Base-by-base conservation (phyloP, 2,113 vertebrate genomes). In the Trematomus loennbergii region DNA sequence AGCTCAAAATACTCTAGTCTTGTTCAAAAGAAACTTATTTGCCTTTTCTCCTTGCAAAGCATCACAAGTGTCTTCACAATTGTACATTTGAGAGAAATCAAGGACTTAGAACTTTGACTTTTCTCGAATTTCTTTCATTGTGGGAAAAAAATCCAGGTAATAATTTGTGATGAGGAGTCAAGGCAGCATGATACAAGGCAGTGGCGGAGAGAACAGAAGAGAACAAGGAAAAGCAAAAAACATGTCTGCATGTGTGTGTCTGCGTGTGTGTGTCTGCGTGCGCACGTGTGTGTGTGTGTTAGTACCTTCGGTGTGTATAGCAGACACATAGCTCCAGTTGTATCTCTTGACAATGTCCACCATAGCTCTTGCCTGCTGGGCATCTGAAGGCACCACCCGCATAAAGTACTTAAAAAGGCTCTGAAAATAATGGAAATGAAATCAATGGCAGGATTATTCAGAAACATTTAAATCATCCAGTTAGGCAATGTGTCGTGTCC, bases 281-380 rank as follows among this genome's bases (percentile, higher is more conserved):
- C 2, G 25, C 2, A 2, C 2, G 25, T 25, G 40, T 53, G 70
- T 52, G 82, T 81, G 63, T 46, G 67, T 50, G 29, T 46, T 49
- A 52, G 54, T 91, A 93, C 98, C 98, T 96, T 99, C 98, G 0
- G 98, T 99, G 87, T 99, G 97, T 52, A 99, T 98, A 33, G 98
- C 98, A 68, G 98, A 99, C 77, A 99, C 98, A 9, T 99, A 99
- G 77, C 97, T 99, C 98, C 98, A 99, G 94, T 98, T 99, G 94
- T 99, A 99, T 77, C 97, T 95, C 89, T 99, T 99, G 82, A 99
- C 98, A 64, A 99, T 99, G 96, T 99, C 98, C 91, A 99, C 97
- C 97, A 99, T 99, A 3, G 98, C 98, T 72, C 97, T 94, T 29
- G 98, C 98, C 90, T 99, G 98, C 86, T 98, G 97, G 3, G 97